A percentile compares a stretch with the other conserved stretches of the same genome.
Evolutionary conservation across 2,888 invertebrate genomes (phyloP).

Genomic region (Lamellibrachia satsuma): DNA sequence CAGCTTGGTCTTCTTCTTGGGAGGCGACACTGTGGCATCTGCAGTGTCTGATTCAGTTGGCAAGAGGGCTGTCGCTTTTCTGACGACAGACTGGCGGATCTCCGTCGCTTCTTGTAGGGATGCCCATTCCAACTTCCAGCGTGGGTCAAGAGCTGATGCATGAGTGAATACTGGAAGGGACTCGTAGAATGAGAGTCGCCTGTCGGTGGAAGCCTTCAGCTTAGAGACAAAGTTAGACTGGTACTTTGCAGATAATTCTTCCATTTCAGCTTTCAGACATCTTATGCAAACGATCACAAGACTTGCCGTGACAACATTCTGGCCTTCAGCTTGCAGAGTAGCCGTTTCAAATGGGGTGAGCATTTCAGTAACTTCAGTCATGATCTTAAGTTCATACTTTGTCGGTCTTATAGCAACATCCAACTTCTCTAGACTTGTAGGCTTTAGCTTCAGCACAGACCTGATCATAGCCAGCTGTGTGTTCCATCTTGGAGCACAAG

Average conservation of each 20-base stretch:
- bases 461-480: slow-evolving; percentile 36
- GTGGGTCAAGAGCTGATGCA: background rate
- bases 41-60: too few relatives aligned
- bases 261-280: background rate
- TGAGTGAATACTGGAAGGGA: background rate
- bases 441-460: slow-evolving; percentile 23
- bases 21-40: too few relatives aligned
- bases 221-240: too few relatives aligned
- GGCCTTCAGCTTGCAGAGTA: background rate
- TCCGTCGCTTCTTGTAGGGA: background rate
- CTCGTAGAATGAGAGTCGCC: background rate
- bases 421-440: background rate
- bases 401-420: background rate
- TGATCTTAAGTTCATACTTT: background rate
- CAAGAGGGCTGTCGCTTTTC: too few relatives aligned
- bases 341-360: slow-evolving; percentile 14
- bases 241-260: too few relatives aligned
- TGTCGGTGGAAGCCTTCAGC: background rate
- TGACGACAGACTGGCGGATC: background rate
- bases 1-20: too few relatives aligned
- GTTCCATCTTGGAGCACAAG: slow-evolving; percentile 38
- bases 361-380: slow-evolving; percentile 10
- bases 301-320: slow-evolving; percentile 8
- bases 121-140: slow-evolving; percentile 5
- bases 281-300: background rate